These are phyloP conservation scores for Geotria australis DNA, from an alignment of 2,797 vertebrate species.

Conservation along the genomic window DNA sequence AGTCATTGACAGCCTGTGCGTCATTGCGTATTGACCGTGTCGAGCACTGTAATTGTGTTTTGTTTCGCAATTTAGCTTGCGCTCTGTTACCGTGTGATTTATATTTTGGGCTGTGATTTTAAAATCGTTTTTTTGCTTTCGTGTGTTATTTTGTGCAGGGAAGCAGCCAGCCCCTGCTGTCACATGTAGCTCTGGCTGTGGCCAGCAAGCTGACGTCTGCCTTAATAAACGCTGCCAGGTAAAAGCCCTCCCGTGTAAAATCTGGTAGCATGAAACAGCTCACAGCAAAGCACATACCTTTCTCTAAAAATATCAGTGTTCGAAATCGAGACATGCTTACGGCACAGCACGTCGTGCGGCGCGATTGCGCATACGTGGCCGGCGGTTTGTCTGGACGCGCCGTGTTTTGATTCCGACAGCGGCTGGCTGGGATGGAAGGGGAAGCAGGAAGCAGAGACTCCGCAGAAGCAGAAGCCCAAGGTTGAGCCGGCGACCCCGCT, in stretches of 20 bases:
- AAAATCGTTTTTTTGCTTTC: not conserved
- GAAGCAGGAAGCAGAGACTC: constrained; percentile 48
- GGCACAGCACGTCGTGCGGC: too few species aligned
- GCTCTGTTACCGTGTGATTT: too few species aligned
- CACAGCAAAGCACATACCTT: not conserved
- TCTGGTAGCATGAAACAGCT: not conserved
- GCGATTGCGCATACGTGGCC: too few species aligned
- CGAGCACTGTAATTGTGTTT: not conserved
- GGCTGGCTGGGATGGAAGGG: constrained; percentile 91
- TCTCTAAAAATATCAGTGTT: too few species aligned
- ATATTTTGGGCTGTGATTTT: too few species aligned
- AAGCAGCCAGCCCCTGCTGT: constrained; percentile 64
- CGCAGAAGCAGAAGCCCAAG: constrained; percentile 71
- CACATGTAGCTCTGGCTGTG: constrained; percentile 78
- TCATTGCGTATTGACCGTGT: constrained; percentile 1
- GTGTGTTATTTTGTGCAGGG: constrained; percentile 18
- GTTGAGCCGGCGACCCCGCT: constrained; percentile 62
- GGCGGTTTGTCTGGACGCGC: too few species aligned
- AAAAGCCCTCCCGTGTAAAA: constrained; percentile 3
- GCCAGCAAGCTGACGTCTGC: constrained; percentile 95
- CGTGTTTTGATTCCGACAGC: constrained; percentile 9
- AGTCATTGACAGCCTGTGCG: too few species aligned
- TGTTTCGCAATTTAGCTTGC: not conserved
- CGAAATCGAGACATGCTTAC: too few species aligned
- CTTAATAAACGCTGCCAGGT: constrained; percentile 88